Conservation (phyloP, 2,797 vertebrate species). For the Platyrinchus mystaceus region DNA sequence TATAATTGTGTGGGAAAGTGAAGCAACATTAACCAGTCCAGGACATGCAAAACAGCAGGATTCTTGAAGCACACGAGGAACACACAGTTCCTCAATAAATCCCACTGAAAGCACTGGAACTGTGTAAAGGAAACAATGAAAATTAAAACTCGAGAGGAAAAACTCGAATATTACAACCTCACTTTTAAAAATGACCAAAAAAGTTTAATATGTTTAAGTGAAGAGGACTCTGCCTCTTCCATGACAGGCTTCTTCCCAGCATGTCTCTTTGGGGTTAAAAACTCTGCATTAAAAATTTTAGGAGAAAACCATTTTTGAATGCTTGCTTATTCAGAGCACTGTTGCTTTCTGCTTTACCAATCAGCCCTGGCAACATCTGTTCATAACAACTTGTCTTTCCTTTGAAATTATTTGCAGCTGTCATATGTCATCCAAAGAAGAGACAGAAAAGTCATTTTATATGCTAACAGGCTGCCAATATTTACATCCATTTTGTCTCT, state of each 20-base stretch:
- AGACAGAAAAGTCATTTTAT: not conserved
- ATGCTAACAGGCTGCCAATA: conserved; percentile 32
- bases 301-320: not conserved
- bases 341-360: not conserved
- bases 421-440: not conserved
- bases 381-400: conserved; percentile 1
- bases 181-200: not conserved
- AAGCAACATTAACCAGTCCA: not conserved
- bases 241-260: not conserved
- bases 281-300: not conserved
- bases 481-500: conserved; percentile 10
- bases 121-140: not conserved
- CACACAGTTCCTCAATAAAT: not conserved
- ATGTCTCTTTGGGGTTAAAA: not conserved
- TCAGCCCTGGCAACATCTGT: not conserved
- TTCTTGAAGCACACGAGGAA: not conserved
- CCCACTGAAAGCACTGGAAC: not conserved
- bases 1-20: not conserved
- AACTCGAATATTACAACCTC: not conserved
- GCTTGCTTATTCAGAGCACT: not conserved
- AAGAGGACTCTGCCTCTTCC: not conserved
- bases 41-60: not conserved
- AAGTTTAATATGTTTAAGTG: not conserved
- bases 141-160: not conserved
- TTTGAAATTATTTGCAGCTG: conserved; percentile 21